Conservation (phyloP, 92 coral and sea anemone genomes). For the Galaxea fascicularis region DNA sequence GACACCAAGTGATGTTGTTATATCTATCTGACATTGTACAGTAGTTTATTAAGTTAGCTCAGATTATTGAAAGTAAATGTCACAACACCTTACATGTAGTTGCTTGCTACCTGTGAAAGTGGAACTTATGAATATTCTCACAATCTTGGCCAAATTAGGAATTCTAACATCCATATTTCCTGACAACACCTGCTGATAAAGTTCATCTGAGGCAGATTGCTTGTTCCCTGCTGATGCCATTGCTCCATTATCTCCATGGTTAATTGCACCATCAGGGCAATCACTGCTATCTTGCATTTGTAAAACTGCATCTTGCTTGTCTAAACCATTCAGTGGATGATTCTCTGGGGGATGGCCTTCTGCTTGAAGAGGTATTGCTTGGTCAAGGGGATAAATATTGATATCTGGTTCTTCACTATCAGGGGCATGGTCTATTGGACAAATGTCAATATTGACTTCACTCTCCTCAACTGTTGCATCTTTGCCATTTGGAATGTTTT, state of each 20-base stretch:
- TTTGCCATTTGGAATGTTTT: slow-evolving; percentile 21
- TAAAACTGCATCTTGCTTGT: not conserved
- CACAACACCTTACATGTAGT: not conserved
- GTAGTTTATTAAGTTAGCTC: too few species aligned
- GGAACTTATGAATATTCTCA: slow-evolving; percentile 78
- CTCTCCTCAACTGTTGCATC: slow-evolving; percentile 22
- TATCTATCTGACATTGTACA: too few species aligned
- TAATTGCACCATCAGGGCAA: not conserved
- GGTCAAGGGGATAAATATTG: slow-evolving; percentile 71
- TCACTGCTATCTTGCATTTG: not conserved
- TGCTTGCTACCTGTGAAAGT: slow-evolving; percentile 77
- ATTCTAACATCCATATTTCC: slow-evolving; percentile 70
- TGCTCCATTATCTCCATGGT: not conserved
- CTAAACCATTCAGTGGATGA: not conserved
- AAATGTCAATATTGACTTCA: slow-evolving; percentile 59
- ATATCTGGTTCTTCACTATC: slow-evolving; percentile 39
- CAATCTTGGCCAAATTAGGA: slow-evolving; percentile 69
- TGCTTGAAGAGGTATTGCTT: slow-evolving; percentile 17
- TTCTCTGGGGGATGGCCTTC: not conserved
- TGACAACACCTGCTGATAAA: slow-evolving; percentile 67
- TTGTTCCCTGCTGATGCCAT: slow-evolving; percentile 15
- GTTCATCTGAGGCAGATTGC: slow-evolving; percentile 59
- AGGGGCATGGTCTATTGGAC: slow-evolving; percentile 60
- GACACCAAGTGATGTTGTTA: too few species aligned
- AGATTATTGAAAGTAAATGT: too few species aligned